Conservation (phyloP, 2,888 invertebrate species). For the Apodemia duryi region DNA sequence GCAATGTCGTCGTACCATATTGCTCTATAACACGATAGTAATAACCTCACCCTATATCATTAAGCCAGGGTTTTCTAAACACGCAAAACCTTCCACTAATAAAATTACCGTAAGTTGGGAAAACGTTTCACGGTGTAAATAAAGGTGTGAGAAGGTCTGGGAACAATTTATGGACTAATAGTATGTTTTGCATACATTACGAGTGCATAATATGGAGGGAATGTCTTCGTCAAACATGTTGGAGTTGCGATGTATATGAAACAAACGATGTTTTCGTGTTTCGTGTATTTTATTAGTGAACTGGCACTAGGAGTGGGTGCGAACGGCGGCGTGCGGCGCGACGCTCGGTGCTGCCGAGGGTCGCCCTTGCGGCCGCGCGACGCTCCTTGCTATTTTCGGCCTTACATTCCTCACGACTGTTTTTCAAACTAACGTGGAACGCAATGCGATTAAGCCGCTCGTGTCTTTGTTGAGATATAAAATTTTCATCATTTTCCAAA, state of each 20-base stretch:
- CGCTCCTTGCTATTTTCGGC: conserved; percentile 76
- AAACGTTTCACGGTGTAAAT: conserved; percentile 64
- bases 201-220: not conserved
- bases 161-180: conserved; percentile 25
- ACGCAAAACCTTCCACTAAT: conserved; percentile 51
- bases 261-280: conserved; percentile 10
- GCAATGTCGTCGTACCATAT: conserved; percentile 17
- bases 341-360: conserved; percentile 54
- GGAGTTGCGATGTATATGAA: not conserved
- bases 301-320: conserved; percentile 23
- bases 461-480: conserved; percentile 57
- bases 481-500: not conserved
- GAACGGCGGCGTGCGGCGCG: conserved; percentile 36
- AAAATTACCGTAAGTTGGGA: conserved; percentile 46
- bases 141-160: conserved; percentile 55
- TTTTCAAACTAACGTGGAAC: conserved; percentile 77
- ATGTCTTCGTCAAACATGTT: not conserved
- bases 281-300: conserved; percentile 7
- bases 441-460: conserved; percentile 68
- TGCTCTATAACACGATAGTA: conserved; percentile 14
- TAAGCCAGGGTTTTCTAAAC: conserved; percentile 47
- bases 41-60: conserved; percentile 41
- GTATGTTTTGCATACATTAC: conserved; percentile 7
- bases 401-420: conserved; percentile 74
- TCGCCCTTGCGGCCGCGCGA: conserved; percentile 65